A percentile compares a stretch with the other conserved stretches of the same genome.
Conservation (phyloP, 1,140 invertebrate species). For the Ctenoplectra terminalis region DNA sequence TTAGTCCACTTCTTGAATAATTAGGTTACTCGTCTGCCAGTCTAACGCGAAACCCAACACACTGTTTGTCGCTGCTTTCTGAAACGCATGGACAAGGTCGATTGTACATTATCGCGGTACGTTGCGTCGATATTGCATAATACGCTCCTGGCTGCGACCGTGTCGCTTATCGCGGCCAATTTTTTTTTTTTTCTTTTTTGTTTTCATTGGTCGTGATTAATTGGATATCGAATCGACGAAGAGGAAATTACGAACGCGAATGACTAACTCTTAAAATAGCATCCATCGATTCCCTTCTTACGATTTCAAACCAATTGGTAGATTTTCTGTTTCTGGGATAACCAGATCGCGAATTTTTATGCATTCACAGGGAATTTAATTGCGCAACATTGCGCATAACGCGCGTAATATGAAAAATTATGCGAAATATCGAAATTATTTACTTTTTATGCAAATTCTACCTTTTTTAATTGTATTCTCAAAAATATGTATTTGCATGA, state of each 20-base stretch:
- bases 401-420: too few relatives aligned
- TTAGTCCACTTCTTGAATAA: constrained; percentile 55
- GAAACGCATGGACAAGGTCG: constrained; percentile 46
- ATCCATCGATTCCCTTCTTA: too few relatives aligned
- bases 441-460: too few relatives aligned
- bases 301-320: neutral
- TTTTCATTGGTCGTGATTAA: neutral
- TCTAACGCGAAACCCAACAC: constrained; percentile 45
- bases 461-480: too few relatives aligned
- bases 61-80: constrained; percentile 40
- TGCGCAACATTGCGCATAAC: too few relatives aligned
- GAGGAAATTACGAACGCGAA: neutral
- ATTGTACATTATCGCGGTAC: constrained; percentile 13
- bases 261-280: neutral
- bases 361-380: too few relatives aligned
- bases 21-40: constrained; percentile 40
- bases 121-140: constrained; percentile 40
- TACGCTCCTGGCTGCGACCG: neutral
- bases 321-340: too few relatives aligned
- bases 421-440: too few relatives aligned
- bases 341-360: too few relatives aligned
- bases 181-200: neutral
- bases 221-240: neutral
- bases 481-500: too few relatives aligned
- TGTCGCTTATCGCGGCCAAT: neutral